Conservation (phyloP, 2,113 vertebrate genomes). For the Eurystomus gularis region DNA sequence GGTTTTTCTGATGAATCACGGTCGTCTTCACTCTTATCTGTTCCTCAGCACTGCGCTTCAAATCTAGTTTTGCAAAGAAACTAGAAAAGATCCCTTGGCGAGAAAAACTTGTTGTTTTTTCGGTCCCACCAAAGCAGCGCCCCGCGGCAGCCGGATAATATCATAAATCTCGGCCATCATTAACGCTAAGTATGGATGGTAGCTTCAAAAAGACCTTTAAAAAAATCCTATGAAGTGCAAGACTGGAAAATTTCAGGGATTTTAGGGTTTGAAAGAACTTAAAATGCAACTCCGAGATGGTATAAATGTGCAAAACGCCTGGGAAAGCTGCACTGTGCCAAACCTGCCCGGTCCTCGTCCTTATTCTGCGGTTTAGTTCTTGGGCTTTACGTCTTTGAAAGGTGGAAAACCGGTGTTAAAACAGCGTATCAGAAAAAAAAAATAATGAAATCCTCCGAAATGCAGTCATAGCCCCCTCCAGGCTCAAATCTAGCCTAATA, state of each 20-base stretch:
- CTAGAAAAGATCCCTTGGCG: not conserved
- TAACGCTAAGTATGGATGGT: not conserved
- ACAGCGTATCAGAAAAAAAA: not conserved
- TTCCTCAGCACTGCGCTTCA: not conserved
- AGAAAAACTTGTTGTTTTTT: not conserved
- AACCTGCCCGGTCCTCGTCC: not conserved
- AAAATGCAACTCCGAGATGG: not conserved
- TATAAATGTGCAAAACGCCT: not conserved
- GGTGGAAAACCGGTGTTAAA: not conserved
- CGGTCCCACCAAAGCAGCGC: not conserved
- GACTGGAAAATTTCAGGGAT: not conserved
- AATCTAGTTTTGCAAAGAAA: not conserved
- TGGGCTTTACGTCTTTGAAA: not conserved
- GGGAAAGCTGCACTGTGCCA: not conserved
- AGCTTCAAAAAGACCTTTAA: not conserved
- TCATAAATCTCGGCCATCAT: not conserved
- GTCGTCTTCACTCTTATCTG: not conserved
- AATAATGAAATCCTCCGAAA: fast-evolving
- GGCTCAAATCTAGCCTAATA: not conserved
- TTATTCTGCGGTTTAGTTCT: not conserved
- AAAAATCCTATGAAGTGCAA: not conserved
- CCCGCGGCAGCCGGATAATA: not conserved
- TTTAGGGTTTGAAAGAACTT: constrained; percentile 4
- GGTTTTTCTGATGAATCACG: constrained; percentile 41
- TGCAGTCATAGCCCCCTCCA: not conserved